A percentile compares a stretch with the other conserved stretches of the same genome.
Conservation (phyloP, 2,888 invertebrate species). For the Encarsia formosa region DNA sequence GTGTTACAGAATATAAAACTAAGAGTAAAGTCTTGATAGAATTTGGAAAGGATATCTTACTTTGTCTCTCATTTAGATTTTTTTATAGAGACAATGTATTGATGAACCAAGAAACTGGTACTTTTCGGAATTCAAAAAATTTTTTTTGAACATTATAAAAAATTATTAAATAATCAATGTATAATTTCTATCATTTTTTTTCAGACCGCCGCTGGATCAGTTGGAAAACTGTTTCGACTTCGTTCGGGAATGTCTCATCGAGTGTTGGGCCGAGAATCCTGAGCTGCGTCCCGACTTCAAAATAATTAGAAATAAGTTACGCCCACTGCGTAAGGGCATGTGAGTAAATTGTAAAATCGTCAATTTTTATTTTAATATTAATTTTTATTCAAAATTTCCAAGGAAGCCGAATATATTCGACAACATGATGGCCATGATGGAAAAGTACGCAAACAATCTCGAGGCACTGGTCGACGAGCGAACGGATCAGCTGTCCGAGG, state of each 20-base stretch:
- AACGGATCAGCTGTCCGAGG: conserved; percentile 88
- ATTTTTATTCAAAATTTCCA: no score
- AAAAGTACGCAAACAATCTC: conserved; percentile 92
- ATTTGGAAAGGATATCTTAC: no score
- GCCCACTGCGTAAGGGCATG: conserved; percentile 86
- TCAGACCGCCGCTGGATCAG: conserved; percentile 74
- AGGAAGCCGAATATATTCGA: conserved; percentile 95
- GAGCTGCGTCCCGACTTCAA: conserved; percentile 82
- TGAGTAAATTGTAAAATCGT: no score
- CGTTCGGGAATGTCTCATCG: conserved; percentile 77
- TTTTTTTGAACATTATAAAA: no score
- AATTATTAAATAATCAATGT: no score
- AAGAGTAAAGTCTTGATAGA: no score
- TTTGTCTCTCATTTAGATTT: no score
- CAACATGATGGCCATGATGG: conserved; percentile 98
- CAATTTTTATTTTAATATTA: no score
- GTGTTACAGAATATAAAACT: no score
- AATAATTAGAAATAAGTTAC: conserved; percentile 69
- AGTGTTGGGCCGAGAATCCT: conserved; percentile 83
- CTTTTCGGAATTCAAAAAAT: no score
- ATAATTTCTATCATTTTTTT: conserved; percentile 7
- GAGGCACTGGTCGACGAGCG: conserved; percentile 91
- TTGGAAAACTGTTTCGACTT: conserved; percentile 81
- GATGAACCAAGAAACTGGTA: no score
- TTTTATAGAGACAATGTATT: no score